Conservation (phyloP, 2,888 invertebrate genomes). For the Heliconius erato region DNA sequence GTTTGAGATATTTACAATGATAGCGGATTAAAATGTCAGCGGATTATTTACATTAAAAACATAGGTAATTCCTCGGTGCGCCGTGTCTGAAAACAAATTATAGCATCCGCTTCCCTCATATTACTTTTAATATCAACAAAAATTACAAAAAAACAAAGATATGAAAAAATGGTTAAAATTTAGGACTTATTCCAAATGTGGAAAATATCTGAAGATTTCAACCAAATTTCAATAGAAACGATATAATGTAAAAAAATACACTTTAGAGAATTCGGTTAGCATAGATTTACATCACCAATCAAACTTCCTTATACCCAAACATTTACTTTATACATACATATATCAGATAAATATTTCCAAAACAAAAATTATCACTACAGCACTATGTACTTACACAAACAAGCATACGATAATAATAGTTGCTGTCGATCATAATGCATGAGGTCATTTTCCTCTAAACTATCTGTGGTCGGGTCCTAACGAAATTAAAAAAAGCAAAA, state of each 20-base stretch:
- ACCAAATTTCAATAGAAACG: too few relatives aligned
- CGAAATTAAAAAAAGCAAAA: constrained; percentile 50
- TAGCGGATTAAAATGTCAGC: background rate
- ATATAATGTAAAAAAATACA: background rate
- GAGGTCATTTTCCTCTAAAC: constrained; percentile 31
- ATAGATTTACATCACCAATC: background rate
- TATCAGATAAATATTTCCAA: constrained; percentile 1
- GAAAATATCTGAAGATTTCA: too few relatives aligned
- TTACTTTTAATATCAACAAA: background rate
- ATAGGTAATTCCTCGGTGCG: background rate
- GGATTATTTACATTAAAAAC: background rate
- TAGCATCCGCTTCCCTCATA: background rate
- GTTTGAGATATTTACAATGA: too few relatives aligned
- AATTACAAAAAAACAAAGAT: too few relatives aligned
- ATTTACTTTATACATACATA: background rate
- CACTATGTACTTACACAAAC: background rate
- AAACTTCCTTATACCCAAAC: background rate
- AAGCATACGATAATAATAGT: background rate
- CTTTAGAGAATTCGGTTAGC: background rate
- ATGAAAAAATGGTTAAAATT: too few relatives aligned
- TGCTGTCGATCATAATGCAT: background rate
- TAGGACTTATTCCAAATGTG: too few relatives aligned
- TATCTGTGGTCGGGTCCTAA: constrained; percentile 31
- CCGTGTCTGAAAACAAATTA: background rate
- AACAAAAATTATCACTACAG: background rate